Percentiles rank a stretch among this genome's conserved stretches.
phyloP scores from a whole-genome alignment of 2,113 vertebrate genomes.

The Marmota monax region DNA sequence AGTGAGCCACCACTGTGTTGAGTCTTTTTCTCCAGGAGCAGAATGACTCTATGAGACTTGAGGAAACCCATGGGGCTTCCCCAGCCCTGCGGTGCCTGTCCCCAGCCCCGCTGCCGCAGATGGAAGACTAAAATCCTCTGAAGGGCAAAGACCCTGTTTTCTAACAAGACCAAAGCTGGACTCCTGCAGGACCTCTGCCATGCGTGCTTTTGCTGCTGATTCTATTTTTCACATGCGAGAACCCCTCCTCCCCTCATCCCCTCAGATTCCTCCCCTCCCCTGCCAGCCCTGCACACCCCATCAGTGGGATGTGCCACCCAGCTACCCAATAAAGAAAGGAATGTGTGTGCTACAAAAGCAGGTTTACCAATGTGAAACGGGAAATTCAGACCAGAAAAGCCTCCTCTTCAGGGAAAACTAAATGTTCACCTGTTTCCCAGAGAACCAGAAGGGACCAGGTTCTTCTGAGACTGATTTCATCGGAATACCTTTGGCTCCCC shows the following conservation, averaged over 20 bases:
- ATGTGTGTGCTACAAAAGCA: neutral
- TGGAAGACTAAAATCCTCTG: neutral
- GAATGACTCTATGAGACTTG: too few species aligned
- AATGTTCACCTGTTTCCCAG: neutral
- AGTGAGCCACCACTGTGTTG: neutral
- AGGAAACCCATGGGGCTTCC: conserved; percentile 4
- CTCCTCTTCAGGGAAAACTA: neutral
- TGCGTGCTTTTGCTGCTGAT: neutral
- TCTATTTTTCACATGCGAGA: neutral
- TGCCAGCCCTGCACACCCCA: neutral
- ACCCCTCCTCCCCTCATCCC: neutral
- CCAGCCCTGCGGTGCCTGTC: neutral
- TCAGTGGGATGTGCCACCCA: neutral
- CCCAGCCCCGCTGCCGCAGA: neutral
- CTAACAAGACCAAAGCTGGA: neutral
- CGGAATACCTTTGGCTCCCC: neutral
- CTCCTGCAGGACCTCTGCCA: neutral
- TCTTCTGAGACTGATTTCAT: neutral
- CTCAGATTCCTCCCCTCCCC: neutral
- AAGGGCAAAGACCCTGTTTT: neutral
- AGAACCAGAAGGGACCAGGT: neutral
- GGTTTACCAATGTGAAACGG: neutral
- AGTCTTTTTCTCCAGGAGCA: conserved; percentile 46
- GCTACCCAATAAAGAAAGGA: neutral
- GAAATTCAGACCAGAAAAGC: neutral